Conservation (phyloP, 2,113 vertebrate genomes). For the Tragelaphus strepsiceros region DNA sequence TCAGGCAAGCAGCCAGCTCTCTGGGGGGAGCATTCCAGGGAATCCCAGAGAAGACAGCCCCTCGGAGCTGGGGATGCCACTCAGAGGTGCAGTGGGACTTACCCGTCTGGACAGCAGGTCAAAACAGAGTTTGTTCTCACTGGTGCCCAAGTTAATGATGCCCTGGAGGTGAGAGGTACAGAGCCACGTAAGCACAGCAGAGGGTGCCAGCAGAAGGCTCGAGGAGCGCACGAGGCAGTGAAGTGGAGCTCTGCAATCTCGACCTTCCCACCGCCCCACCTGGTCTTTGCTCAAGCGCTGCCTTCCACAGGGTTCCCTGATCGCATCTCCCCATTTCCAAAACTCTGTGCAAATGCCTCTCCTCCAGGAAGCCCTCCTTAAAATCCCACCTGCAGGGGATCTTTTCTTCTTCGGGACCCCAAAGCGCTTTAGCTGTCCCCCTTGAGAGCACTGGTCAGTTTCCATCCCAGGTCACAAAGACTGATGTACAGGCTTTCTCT, state of each 20-base stretch:
- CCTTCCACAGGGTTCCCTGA: neutral
- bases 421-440: neutral
- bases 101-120: constrained; percentile 93
- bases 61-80: neutral
- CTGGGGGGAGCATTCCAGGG: neutral
- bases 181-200: neutral
- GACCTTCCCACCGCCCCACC: neutral
- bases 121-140: constrained; percentile 97
- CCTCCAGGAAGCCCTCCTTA: neutral
- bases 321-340: neutral
- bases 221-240: neutral
- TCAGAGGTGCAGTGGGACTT: constrained; percentile 50
- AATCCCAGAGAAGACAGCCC: neutral
- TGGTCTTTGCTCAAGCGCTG: neutral
- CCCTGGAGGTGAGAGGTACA: constrained; percentile 81
- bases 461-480: neutral
- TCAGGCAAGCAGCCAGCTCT: neutral
- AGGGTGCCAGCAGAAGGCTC: neutral
- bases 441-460: neutral
- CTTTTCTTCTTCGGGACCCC: neutral
- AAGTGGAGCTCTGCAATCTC: neutral
- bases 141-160: constrained; percentile 93
- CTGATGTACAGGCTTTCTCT: neutral
- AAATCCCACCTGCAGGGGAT: neutral
- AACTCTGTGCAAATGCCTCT: neutral